These are phyloP conservation scores for Enteromius mattozi DNA, from an alignment of 2,797 vertebrate species.

Conservation along the genomic window DNA sequence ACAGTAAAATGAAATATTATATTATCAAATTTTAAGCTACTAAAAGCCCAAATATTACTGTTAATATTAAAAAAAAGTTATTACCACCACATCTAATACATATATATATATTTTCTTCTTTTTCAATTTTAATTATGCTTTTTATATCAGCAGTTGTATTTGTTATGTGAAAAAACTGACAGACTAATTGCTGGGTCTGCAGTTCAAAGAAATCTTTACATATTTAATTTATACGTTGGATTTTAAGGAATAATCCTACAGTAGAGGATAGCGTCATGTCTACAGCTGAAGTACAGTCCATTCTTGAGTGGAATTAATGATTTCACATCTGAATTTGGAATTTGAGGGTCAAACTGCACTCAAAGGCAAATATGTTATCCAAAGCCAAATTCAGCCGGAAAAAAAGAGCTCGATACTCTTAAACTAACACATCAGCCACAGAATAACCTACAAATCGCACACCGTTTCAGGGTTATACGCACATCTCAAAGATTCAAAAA, in stretches of 20 bases:
- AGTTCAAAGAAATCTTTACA: not conserved
- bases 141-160: no score
- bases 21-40: not conserved
- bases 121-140: no score
- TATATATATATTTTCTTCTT: no score
- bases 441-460: not conserved
- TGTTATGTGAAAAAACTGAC: not conserved
- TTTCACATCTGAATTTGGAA: no score
- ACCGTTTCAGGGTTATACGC: not conserved
- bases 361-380: not conserved
- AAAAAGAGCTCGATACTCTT: not conserved
- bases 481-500: not conserved
- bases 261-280: not conserved
- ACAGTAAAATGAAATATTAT: no score
- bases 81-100: no score
- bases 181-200: not conserved
- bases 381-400: not conserved
- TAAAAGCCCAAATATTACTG: not conserved
- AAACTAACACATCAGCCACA: not conserved
- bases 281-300: not conserved
- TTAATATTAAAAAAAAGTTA: not conserved
- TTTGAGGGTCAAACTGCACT: not conserved
- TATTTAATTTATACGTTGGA: not conserved
- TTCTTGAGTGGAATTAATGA: not conserved
- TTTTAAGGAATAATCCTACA: not conserved